A percentile compares a stretch with the other conserved stretches of the same genome.
Evolutionary conservation across 2,888 invertebrate genomes (phyloP).

Genomic region (Eustalomyia histrio): DNA sequence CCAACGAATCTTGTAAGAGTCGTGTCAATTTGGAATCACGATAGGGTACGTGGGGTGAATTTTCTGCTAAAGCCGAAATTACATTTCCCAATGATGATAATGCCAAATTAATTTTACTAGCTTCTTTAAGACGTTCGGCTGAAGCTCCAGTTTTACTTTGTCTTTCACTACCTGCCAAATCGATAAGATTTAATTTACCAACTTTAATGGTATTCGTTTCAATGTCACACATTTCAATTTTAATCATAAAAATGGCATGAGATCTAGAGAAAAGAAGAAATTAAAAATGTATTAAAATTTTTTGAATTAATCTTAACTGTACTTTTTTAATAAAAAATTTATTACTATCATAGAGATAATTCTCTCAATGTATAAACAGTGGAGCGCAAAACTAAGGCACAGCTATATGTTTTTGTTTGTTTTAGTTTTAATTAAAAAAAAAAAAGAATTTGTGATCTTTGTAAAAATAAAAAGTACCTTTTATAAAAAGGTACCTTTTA

Average conservation of each 20-base stretch:
- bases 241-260: constrained; percentile 99
- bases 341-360: too few relatives aligned
- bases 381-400: too few relatives aligned
- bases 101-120: constrained; percentile 97
- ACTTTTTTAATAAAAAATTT: too few relatives aligned
- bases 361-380: too few relatives aligned
- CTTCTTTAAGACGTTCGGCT: constrained; percentile 95
- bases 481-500: too few relatives aligned
- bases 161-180: constrained; percentile 98
- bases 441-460: too few relatives aligned
- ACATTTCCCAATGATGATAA: constrained; percentile 99
- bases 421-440: too few relatives aligned
- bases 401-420: too few relatives aligned
- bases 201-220: constrained; percentile 84
- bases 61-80: constrained; percentile 97
- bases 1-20: constrained; percentile 97
- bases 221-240: constrained; percentile 94
- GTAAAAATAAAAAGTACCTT: too few relatives aligned
- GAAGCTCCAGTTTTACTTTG: constrained; percentile 98
- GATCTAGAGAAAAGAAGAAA: constrained; percentile 82
- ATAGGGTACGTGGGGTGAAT: constrained; percentile 97
- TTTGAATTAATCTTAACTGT: too few relatives aligned
- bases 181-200: constrained; percentile 97
- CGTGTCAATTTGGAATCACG: constrained; percentile 98
- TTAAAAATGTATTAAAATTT: background rate